phyloP scores from a whole-genome alignment of 2,797 vertebrate species.

The Lagodon rhomboides region DNA sequence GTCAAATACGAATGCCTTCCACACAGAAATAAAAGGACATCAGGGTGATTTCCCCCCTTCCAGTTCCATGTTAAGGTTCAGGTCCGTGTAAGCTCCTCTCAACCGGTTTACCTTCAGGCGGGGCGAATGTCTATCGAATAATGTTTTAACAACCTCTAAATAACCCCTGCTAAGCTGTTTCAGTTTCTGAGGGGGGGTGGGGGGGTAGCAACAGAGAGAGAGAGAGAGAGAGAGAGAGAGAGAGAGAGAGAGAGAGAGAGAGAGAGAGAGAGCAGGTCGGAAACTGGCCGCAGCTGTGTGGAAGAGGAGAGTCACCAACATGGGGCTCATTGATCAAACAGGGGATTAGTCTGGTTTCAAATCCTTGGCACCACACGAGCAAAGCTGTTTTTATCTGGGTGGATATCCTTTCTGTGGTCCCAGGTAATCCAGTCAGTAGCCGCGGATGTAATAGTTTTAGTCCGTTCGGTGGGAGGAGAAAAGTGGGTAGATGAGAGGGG shows the following conservation, averaged over 20 bases:
- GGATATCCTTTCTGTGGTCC: constrained; percentile 82
- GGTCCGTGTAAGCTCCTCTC: constrained; percentile 65
- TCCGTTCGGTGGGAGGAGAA: constrained; percentile 76
- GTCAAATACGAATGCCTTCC: constrained; percentile 59
- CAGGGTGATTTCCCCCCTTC: constrained; percentile 45
- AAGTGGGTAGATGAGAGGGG: constrained; percentile 70
- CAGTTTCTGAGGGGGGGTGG: constrained; percentile 53
- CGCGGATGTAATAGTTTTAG: constrained; percentile 89
- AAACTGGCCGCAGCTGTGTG: constrained; percentile 74
- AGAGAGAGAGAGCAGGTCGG: constrained; percentile 41
- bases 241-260: constrained; percentile 14
- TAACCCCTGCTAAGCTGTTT: constrained; percentile 70
- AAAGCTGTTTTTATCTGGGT: constrained; percentile 81
- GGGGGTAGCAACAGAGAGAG: too few species aligned
- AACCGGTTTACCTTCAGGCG: constrained; percentile 54
- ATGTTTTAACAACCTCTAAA: constrained; percentile 79
- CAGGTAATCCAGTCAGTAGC: constrained; percentile 94
- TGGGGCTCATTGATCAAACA: constrained; percentile 82
- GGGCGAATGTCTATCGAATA: constrained; percentile 69
- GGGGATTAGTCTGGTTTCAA: constrained; percentile 82
- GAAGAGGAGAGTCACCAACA: constrained; percentile 78
- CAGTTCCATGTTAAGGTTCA: constrained; percentile 56
- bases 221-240: not conserved
- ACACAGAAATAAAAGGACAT: constrained; percentile 61
- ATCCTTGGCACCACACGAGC: constrained; percentile 84